Evolutionary conservation across 2,888 invertebrate species (phyloP), one percentile per base, ranked within the genome.

Genomic region (Tipula vernalis): DNA sequence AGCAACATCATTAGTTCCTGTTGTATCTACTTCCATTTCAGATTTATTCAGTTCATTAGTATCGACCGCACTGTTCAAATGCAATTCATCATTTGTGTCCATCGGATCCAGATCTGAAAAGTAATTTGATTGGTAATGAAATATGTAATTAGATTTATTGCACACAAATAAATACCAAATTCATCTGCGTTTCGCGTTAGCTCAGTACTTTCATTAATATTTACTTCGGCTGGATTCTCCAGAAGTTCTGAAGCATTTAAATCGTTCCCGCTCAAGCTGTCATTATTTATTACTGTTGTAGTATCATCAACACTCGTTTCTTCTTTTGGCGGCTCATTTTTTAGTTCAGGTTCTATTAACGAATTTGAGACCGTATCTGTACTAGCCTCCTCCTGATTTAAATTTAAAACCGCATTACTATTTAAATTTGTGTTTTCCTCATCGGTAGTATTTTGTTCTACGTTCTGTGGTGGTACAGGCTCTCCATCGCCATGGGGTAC

Each of bases 1-100:
- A 6, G 87, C 86, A 36, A 89, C 89, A 44, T 87, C 87, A 87
- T 13, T 87, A 47, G n/a, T 85, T 83, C 28, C 18, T 44, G 86
- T 71, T 57, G 86, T 87, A 39, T 88, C 85, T 87, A 84, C 86
- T 15, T 85, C 18, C 13, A 39, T 85, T 51, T 89, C 88, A 39
- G 57, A 10, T 87, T 15, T 71, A 85, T 86, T 83, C 86, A 83
- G n/a, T 86, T 86, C 57, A 39, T 41, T 71, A 15, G 36, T 51
- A 83, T 39, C 51, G 83, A 83, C 51, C 15, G 36, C 83, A 85
- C 39, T 85, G 86, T 71, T 84, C 86, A 86, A 28, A 42, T 44
- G 44, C 13, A 86, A 28, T 13, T 41, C 41, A n/a, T 44, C 85
- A 13, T 13, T 86, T 15, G 85, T 42, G 36, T 86, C 85, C 85